Conservation (phyloP, 2,113 vertebrate species). For the Tupaia tana region DNA sequence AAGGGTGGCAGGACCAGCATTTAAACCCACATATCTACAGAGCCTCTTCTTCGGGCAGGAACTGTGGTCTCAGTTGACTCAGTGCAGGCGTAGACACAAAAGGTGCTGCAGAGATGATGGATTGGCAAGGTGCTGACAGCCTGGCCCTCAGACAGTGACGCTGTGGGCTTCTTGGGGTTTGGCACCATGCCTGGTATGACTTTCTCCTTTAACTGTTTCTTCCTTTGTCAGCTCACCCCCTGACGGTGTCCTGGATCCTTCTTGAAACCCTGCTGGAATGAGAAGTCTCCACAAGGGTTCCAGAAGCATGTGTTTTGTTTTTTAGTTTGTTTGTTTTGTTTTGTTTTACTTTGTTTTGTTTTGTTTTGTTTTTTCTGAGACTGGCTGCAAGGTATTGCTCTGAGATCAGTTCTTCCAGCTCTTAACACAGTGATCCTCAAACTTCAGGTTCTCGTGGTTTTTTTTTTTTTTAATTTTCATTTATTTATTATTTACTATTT, state of each 20-base stretch:
- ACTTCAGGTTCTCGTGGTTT: not conserved
- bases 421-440: not conserved
- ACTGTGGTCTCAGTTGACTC: not conserved
- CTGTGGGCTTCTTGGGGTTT: conserved; percentile 20
- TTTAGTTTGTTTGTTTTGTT: not conserved
- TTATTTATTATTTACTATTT: too few species aligned
- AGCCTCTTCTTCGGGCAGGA: not conserved
- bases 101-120: not conserved
- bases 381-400: conserved; percentile 1
- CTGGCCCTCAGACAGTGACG: conserved; percentile 23
- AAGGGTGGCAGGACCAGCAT: not conserved
- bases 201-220: conserved; percentile 38
- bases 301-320: conserved; percentile 7
- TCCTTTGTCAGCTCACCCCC: conserved; percentile 21
- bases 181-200: conserved; percentile 28
- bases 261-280: conserved; percentile 30
- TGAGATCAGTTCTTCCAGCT: conserved; percentile 62
- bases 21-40: not conserved
- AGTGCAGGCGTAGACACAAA: not conserved
- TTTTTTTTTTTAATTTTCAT: too few species aligned
- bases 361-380: not conserved
- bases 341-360: too few species aligned
- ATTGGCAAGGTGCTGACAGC: not conserved
- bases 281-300: conserved; percentile 4
- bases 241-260: conserved; percentile 7